Conservation (phyloP, 2,113 vertebrate species). For the Triplophysa dalaica region DNA sequence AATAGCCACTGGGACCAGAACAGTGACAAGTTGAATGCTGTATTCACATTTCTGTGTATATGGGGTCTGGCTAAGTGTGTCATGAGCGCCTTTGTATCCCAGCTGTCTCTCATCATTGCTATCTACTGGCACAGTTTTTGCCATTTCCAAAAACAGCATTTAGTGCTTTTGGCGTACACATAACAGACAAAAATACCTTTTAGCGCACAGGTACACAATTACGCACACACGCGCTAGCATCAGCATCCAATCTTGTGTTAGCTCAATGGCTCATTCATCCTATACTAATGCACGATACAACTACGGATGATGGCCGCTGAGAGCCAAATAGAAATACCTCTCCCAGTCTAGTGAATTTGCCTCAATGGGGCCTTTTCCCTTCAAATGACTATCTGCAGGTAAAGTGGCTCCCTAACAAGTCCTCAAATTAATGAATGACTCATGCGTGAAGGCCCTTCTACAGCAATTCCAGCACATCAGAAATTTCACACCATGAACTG, state of each 20-base stretch:
- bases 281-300: slow-evolving; percentile 42
- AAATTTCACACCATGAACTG: slow-evolving; percentile 42
- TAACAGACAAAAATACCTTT: slow-evolving; percentile 35
- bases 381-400: slow-evolving; percentile 50
- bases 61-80: slow-evolving; percentile 17
- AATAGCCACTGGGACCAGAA: slow-evolving; percentile 14
- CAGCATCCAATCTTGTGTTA: slow-evolving; percentile 37
- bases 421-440: slow-evolving; percentile 58
- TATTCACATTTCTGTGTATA: slow-evolving; percentile 36
- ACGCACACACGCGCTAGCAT: slow-evolving; percentile 24
- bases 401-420: slow-evolving; percentile 59
- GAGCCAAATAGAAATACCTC: slow-evolving; percentile 34
- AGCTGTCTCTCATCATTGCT: slow-evolving; percentile 37
- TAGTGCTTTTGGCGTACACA: slow-evolving; percentile 25
- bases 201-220: neutral
- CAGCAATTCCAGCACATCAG: slow-evolving; percentile 56
- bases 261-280: slow-evolving; percentile 51
- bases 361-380: slow-evolving; percentile 40
- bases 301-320: slow-evolving; percentile 47
- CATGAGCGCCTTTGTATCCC: slow-evolving; percentile 12
- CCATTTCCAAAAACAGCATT: slow-evolving; percentile 37
- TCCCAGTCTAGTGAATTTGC: slow-evolving; percentile 48
- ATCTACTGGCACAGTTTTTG: slow-evolving; percentile 29
- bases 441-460: slow-evolving; percentile 54
- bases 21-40: slow-evolving; percentile 34